Base-by-base conservation (phyloP, 2,888 invertebrate species). In the Sarcophaga caerulescens region DNA sequence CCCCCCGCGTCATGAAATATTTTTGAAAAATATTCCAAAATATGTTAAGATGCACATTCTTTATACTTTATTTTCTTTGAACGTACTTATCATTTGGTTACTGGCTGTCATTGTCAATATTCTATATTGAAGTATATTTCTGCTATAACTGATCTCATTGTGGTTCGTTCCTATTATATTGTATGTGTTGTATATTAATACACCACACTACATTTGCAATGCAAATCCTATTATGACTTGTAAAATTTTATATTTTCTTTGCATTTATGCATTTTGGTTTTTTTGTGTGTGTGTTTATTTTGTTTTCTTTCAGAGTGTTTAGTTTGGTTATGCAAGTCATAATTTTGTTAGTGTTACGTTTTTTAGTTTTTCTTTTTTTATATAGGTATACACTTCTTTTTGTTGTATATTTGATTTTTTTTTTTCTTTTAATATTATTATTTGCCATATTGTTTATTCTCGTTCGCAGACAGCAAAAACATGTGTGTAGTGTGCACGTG, bases 171-270 rank as follows among this genome's bases (percentile, higher is more conserved):
- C 35, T 35, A 10, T 35, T 35, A 35, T 35, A 35, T 84, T 80
- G 77, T 62, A 44, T 44, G n/a, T 17, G 17, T 19, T 73, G 59
- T 23, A 80, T 80, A 35, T 25, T 52, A 52, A 59, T 73, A 75
- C 85, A 84, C 47, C 70, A 75, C 84, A 84, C 47, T 62, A 82
- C 68, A 89, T 89, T 89, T 89, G 89, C 87, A 88, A 85, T 89
- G 89, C 88, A 89, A 89, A 89, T 88, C 81, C 71, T 87, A 87
- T 88, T 88, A 87, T 88, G 89, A 88, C 87, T 89, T 79, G 82
- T 87, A 86, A 87, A 87, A 87, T 85, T 88, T 84, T 84, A 62
- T 73, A 74, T 77, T 17, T 74, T 68, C 74, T 78, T 81, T 69
- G 62, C 65, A 65, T 78, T 73, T 59, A 45, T 63, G 69, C 70